Evolutionary conservation across 92 coral and sea anemone genomes (phyloP).

Genomic region (Bergia sp.): DNA sequence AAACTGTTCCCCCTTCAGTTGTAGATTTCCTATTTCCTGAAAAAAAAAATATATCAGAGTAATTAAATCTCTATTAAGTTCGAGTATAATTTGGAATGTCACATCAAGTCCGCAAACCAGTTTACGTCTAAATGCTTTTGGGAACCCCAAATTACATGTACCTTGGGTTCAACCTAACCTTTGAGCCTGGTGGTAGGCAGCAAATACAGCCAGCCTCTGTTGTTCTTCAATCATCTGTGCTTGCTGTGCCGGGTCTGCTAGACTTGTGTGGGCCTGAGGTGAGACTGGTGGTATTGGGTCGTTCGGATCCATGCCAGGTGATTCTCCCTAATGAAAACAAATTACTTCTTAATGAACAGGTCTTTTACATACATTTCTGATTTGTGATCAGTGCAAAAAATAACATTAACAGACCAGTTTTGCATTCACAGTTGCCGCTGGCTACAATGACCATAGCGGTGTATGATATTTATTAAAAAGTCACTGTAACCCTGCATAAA

Average conservation of each 20-base stretch:
- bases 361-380: not conserved
- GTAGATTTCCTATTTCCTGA: not conserved
- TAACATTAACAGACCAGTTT: too few species aligned
- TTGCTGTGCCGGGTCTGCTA: constrained; percentile 55
- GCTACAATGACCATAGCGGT: too few species aligned
- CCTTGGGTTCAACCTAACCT: constrained; percentile 24
- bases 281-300: constrained; percentile 68
- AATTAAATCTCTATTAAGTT: not conserved
- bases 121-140: not conserved
- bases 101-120: not conserved
- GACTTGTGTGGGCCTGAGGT: constrained; percentile 65
- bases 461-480: too few species aligned
- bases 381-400: too few species aligned
- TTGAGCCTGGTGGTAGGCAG: constrained; percentile 62
- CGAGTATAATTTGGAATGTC: not conserved
- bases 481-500: not conserved
- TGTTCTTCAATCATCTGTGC: constrained; percentile 55
- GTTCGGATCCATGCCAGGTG: constrained; percentile 62
- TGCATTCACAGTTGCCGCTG: too few species aligned
- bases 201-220: constrained; percentile 67
- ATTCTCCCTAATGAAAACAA: constrained; percentile 16
- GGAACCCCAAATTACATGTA: not conserved
- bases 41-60: not conserved
- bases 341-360: not conserved
- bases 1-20: constrained; percentile 10